These are phyloP conservation scores for Zeuzera pyrina DNA, from an alignment of 2,888 invertebrate genomes.

Conservation along the genomic window DNA sequence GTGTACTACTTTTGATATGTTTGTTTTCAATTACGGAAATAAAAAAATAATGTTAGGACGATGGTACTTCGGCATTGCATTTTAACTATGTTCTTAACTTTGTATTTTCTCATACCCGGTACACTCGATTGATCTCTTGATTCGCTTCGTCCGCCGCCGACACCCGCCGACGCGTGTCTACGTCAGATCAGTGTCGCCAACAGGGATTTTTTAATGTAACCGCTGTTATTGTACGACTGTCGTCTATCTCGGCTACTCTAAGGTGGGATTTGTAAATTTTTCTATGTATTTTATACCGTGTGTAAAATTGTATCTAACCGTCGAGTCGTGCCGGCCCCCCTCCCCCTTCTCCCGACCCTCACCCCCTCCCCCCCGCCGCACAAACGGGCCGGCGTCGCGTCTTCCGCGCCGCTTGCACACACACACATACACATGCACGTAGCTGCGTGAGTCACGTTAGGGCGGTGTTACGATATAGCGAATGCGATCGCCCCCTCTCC, in stretches of 20 bases:
- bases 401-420: slow-evolving; percentile 36
- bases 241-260: slow-evolving; percentile 30
- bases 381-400: slow-evolving; percentile 17
- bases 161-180: slow-evolving; percentile 3
- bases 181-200: slow-evolving; percentile 9
- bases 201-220: slow-evolving; percentile 17
- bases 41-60: slow-evolving; percentile 57
- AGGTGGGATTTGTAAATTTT: slow-evolving; percentile 67
- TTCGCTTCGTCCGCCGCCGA: slow-evolving; percentile 18
- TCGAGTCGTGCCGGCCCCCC: too few relatives aligned
- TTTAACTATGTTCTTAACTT: slow-evolving; percentile 53
- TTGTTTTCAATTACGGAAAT: slow-evolving; percentile 53
- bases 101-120: slow-evolving; percentile 46
- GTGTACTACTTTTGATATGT: slow-evolving; percentile 64
- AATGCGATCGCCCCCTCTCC: slow-evolving; percentile 46
- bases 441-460: slow-evolving; percentile 38
- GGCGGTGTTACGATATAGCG: slow-evolving; percentile 64
- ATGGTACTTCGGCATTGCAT: slow-evolving; percentile 65
- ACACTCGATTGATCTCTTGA: slow-evolving; percentile 39
- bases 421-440: slow-evolving; percentile 43
- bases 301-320: slow-evolving; percentile 50
- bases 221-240: too few relatives aligned
- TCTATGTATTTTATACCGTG: slow-evolving; percentile 70
- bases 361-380: too few relatives aligned
- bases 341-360: too few relatives aligned